Conservation (phyloP, 2,888 invertebrate genomes). For the Ephialtes manifestator region DNA sequence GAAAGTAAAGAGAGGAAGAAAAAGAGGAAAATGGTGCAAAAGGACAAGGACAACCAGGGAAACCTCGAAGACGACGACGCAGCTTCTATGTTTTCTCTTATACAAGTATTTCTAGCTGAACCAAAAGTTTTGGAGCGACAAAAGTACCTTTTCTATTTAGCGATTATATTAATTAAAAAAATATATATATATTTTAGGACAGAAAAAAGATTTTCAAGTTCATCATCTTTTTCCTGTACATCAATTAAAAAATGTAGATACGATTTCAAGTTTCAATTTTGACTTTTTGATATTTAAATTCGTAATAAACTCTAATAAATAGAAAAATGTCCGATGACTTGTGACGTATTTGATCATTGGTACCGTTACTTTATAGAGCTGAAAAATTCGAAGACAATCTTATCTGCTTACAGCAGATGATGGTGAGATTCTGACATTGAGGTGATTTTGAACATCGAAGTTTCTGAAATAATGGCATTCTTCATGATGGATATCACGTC, state of each 20-base stretch:
- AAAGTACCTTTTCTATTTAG: too few species aligned
- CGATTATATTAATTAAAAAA: too few species aligned
- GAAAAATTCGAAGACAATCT: constrained; percentile 1
- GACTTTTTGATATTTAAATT: too few species aligned
- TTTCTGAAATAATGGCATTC: constrained; percentile 34
- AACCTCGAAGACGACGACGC: constrained; percentile 40
- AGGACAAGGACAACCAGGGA: constrained; percentile 42
- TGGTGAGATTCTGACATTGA: background rate
- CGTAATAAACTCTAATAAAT: too few species aligned
- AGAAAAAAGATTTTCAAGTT: too few species aligned
- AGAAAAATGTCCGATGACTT: too few species aligned
- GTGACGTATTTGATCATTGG: too few species aligned
- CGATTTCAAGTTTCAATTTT: too few species aligned
- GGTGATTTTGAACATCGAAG: constrained; percentile 42
- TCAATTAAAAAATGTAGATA: too few species aligned
- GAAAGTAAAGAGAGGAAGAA: background rate
- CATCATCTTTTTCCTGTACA: too few species aligned
- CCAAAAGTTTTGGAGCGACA: constrained; percentile 56
- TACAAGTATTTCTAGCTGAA: constrained; percentile 63
- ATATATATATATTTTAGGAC: too few species aligned
- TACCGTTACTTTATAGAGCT: too few species aligned
- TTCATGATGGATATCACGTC: constrained; percentile 7
- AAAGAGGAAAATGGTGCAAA: constrained; percentile 10
- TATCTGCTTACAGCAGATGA: background rate
- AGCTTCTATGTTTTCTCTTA: constrained; percentile 40